Evolutionary conservation across 2,113 vertebrate genomes (phyloP), one percentile per base, ranked within the genome.

Genomic region (Corythornis cristatus): DNA sequence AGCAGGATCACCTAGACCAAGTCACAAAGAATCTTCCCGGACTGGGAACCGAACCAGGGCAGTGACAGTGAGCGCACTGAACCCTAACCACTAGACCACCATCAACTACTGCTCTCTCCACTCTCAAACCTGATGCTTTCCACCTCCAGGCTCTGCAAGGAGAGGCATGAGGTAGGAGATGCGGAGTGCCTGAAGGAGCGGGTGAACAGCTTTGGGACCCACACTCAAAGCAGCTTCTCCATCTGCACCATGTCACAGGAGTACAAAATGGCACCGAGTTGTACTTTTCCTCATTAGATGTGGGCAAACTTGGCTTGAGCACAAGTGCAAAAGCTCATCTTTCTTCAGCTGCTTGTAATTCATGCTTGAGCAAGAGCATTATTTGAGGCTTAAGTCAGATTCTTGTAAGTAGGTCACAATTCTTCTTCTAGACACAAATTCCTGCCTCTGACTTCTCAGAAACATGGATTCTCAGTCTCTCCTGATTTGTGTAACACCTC

Each of bases 281-380:
- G 8, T 42, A 54, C 78, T 92, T 92, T 53, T 74, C 76, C 89
- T 95, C 87, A 93, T 93, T 83, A 93, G 75, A 91, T 85, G 87
- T 93, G 94, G 96, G 93, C 94, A 96, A 93, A 93, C 45, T 95
- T 96, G 93, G 91, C 91, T 82, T 50, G 23, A 84, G 66, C 51
- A n/a, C 81, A 92, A 95, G 77, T 68, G 86, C 66, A 84, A 81
- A 94, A 93, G 81, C 94, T 93, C 87, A 68, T 95, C 96, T 92
- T 95, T 95, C 96, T 93, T 96, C 96, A 95, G 93, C 91, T 95
- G 91, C 93, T 95, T 82, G 94, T 91, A 96, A 93, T 95, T 95
- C 96, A 68, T 87, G 96, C 96, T 96, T 95, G 93, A 96, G 93
- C 94, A 95, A 96, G 91, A 96, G 50, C 91, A 62, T 96, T 96